A percentile compares a stretch with the other conserved stretches of the same genome.
phyloP scores from a whole-genome alignment of 2,888 invertebrate genomes.

The Stenoptilia bipunctidactyla region DNA sequence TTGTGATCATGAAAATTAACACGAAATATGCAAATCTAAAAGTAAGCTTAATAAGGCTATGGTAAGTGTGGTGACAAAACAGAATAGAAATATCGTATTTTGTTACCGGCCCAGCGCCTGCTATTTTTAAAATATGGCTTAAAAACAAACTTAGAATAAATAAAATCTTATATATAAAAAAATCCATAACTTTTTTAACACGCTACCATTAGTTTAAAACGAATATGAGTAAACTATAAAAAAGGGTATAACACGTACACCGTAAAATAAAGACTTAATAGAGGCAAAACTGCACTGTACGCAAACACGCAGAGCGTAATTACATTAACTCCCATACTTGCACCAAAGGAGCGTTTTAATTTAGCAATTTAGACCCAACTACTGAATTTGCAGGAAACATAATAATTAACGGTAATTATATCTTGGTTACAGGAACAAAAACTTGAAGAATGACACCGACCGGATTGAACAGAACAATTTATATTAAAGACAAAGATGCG shows the following conservation, averaged over 20 bases:
- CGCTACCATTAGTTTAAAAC: too few relatives aligned
- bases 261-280: slow-evolving; percentile 46
- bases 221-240: slow-evolving; percentile 7
- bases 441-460: slow-evolving; percentile 25
- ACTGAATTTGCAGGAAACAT: slow-evolving; percentile 27
- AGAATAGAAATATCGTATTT: too few relatives aligned
- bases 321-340: slow-evolving; percentile 6
- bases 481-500: slow-evolving; percentile 22
- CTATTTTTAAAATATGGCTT: too few relatives aligned
- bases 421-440: slow-evolving; percentile 51
- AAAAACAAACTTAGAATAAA: too few relatives aligned
- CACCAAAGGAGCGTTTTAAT: slow-evolving; percentile 25
- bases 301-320: slow-evolving; percentile 20
- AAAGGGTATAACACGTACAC: neutral
- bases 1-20: too few relatives aligned
- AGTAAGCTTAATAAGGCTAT: too few relatives aligned
- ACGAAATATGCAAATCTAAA: too few relatives aligned
- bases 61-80: too few relatives aligned
- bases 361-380: slow-evolving; percentile 28
- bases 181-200: too few relatives aligned
- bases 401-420: slow-evolving; percentile 27
- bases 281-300: slow-evolving; percentile 32
- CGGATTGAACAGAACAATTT: slow-evolving; percentile 16
- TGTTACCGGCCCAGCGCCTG: too few relatives aligned
- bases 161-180: too few relatives aligned